Base-by-base conservation (phyloP, 1,140 invertebrate species). In the Solenopsis invicta region DNA sequence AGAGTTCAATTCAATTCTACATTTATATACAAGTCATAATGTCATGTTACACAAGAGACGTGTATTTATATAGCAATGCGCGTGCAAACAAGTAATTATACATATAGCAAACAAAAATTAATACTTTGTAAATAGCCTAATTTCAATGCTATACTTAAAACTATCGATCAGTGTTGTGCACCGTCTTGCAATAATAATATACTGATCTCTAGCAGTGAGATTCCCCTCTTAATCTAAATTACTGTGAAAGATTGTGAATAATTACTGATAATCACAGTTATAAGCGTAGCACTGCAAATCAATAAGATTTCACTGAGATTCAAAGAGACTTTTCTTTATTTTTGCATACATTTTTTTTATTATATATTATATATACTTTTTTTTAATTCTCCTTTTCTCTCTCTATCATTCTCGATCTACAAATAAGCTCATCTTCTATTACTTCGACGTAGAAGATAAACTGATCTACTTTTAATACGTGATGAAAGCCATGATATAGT, bases 391-490 rank as follows among this genome's bases (percentile, higher is more conserved):
- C 6, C 8, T 18, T 6, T 5, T 4, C 61, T 37, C 13, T 48
- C 12, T n/a, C 10, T 41, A 3, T 45, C 18, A 45, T 4, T 71
- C 9, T 16, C 3, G 29, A 10, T 50, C 6, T 52, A 10, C 69
- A 10, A 54, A 59, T 37, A 10, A 52, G 29, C 45, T 56, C 41
- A 6, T 48, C 41, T 52, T 41, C 9, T 24, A 3, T 50, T 64
- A 16, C 12, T 18, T 10, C 12, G 29, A 29, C 21, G 12, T n/a
- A 41, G 4, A 12, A 71, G 72, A 71, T 72, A 56, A 54, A 71
- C 52, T 24, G 10, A 71, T 66, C 48, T 56, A 29, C 56, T 81
- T 81, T 56, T 13, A n/a, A 13, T n/a, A n/a, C 80, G 10, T 34
- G 37, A 41, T 50, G 56, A 61, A 24, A 37, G 16, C 34, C 34